Percentiles rank a stretch among this genome's conserved stretches.
These are phyloP conservation scores for Pempheris klunzingeri DNA, from an alignment of 2,797 vertebrate species.

Conservation along the genomic window DNA sequence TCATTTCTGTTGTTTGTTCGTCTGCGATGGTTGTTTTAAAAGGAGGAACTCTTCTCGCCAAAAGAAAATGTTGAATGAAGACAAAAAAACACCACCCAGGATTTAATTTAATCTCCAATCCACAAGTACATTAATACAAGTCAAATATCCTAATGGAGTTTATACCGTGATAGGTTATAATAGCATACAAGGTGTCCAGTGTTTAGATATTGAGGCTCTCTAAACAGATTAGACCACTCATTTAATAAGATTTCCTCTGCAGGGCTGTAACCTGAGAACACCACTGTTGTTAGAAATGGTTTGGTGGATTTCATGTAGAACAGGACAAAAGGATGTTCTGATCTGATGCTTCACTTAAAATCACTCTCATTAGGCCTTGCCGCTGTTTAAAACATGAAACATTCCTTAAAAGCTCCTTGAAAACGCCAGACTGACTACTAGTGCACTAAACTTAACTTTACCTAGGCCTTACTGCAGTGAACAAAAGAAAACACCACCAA, in stretches of 20 bases:
- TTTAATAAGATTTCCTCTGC: slow-evolving; percentile 25
- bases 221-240: slow-evolving; percentile 21
- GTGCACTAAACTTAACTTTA: not conserved
- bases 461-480: slow-evolving; percentile 37
- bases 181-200: slow-evolving; percentile 16
- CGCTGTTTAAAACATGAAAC: not conserved
- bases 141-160: slow-evolving; percentile 20
- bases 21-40: not conserved
- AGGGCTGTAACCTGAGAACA: slow-evolving; percentile 19
- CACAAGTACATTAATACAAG: not conserved
- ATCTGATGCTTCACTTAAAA: not conserved
- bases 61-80: slow-evolving; percentile 3
- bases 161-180: slow-evolving; percentile 12
- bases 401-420: not conserved
- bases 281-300: slow-evolving; percentile 10
- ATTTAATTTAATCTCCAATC: slow-evolving; percentile 20
- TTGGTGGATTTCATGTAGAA: slow-evolving; percentile 23
- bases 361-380: not conserved
- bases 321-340: slow-evolving; percentile 5
- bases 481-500: slow-evolving; percentile 43
- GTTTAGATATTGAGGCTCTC: slow-evolving; percentile 11
- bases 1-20: slow-evolving; percentile 15
- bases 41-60: not conserved
- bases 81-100: not conserved
- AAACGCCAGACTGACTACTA: not conserved